These are phyloP conservation scores for Drosophila lowei DNA, from an alignment of 1,140 invertebrate genomes.

Conservation along the genomic window DNA sequence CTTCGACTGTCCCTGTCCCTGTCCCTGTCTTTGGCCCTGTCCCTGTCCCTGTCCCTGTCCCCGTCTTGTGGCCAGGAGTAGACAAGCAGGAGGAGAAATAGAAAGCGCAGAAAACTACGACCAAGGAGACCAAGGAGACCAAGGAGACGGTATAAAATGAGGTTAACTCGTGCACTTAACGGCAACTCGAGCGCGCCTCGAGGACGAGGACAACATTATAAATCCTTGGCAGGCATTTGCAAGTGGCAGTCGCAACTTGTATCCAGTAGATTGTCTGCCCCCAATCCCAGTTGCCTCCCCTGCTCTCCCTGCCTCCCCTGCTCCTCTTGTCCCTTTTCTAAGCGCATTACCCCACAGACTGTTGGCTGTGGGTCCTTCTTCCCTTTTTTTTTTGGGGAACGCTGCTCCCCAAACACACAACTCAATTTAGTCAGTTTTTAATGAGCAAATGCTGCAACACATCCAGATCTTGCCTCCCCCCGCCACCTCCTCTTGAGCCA, in stretches of 20 bases:
- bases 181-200: constrained; percentile 72
- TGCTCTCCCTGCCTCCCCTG: neutral
- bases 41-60: constrained; percentile 2
- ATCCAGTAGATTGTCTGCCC: constrained; percentile 25
- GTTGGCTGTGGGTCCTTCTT: constrained; percentile 13
- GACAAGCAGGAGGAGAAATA: neutral
- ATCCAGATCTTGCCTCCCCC: constrained; percentile 27
- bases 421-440: constrained; percentile 79
- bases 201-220: constrained; percentile 79
- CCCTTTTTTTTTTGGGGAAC: constrained; percentile 44
- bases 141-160: constrained; percentile 52
- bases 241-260: constrained; percentile 69
- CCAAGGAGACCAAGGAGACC: constrained; percentile 22
- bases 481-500: neutral
- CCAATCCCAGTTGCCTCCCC: neutral
- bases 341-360: constrained; percentile 48
- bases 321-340: constrained; percentile 14
- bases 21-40: no score
- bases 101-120: neutral
- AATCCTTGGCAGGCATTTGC: constrained; percentile 78
- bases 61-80: neutral
- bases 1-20: constrained; percentile 27
- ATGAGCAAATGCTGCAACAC: constrained; percentile 58
- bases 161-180: constrained; percentile 81
- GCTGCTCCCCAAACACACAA: constrained; percentile 48